Percentiles rank a stretch among this genome's conserved stretches.
phyloP scores from a whole-genome alignment of 2,113 vertebrate species.

The Sapayoa aenigma region DNA sequence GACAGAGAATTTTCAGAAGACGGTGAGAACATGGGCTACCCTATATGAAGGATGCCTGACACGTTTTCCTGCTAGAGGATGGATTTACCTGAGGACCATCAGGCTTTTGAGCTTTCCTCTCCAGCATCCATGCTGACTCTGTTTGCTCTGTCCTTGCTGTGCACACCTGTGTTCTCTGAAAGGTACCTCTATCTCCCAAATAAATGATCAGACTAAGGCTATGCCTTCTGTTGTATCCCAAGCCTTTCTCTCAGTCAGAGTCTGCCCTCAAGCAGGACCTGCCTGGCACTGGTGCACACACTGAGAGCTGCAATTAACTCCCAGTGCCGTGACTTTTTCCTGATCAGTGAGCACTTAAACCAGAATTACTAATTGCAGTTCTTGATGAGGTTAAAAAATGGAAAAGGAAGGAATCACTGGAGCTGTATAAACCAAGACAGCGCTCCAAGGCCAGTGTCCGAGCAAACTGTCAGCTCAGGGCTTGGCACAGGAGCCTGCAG shows the following conservation, averaged over 20 bases:
- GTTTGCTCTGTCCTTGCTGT: neutral
- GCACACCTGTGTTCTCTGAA: neutral
- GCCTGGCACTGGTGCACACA: neutral
- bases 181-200: neutral
- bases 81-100: neutral
- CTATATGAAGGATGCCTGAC: neutral
- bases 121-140: neutral
- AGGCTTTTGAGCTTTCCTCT: neutral
- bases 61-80: neutral
- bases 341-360: neutral
- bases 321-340: fast-evolving
- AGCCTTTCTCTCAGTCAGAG: neutral
- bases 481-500: neutral
- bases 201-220: neutral
- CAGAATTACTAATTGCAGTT: neutral
- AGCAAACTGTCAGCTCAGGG: neutral
- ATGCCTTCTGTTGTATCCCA: neutral
- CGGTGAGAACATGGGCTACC: neutral
- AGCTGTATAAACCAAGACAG: neutral
- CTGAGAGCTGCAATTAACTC: neutral
- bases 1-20: neutral
- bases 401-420: neutral
- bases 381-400: neutral
- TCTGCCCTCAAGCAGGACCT: neutral
- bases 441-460: neutral